Evolutionary conservation across 2,888 invertebrate species (phyloP), one percentile per base, ranked within the genome.

Genomic region (Cinara cedri): DNA sequence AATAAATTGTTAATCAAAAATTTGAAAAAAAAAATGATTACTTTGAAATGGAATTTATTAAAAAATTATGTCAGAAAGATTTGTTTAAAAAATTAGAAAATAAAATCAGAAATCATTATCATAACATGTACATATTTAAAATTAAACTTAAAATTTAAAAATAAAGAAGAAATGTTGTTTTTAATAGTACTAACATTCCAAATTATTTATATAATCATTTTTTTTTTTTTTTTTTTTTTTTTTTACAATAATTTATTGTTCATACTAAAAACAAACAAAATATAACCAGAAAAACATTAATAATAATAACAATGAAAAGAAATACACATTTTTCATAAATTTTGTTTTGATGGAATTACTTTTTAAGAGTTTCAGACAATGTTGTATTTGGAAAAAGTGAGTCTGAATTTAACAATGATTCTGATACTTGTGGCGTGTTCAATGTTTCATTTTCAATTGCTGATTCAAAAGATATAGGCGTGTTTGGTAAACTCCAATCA

Each of bases 401-500:
- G 0, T 78, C 78, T 21, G 78, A 46, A 24, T 78, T 51, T 60
- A 78, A 60, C 34, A 78, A 49, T 21, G 68, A 34, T 70, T 78
- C 78, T 42, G 57, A 34, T 44, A 78, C 16, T 19, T 62, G 49
- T 21, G 82, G 82, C n/a, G 82, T 82, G 78, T 82, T 81, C 26
- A 82, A 74, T 26, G 16, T 49, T 34, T 74, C 78, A 65, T 80
- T 81, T 24, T 6, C 63, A 70, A 57, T 78, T 10, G 46, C 1
- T 11, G 81, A 19, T 49, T 72, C 81, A 70, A 78, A 78, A 1
- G 78, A 70, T 14, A 78, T 13, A 4, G 81, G 78, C 13, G 76
- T 82, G 11, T 63, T 80, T 4, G 82, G 81, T 55, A 81, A 34
- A 42, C 68, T 68, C 82, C 82, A 82, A 14, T 82, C 82, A 42